Conservation (phyloP, 2,113 vertebrate species). For the Dolichotis patagonum region DNA sequence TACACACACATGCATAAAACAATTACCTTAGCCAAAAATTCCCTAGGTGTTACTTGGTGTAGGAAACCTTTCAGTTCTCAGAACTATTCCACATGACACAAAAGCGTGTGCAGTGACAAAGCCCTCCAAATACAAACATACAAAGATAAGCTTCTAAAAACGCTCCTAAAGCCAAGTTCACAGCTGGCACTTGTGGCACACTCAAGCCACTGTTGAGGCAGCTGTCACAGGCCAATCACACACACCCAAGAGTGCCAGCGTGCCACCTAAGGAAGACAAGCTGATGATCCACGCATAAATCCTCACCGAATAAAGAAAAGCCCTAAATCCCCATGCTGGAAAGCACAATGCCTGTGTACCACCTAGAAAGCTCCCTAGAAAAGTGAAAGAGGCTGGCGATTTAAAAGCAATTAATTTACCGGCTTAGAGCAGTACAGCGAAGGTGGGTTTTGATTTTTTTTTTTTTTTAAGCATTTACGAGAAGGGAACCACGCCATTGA, state of each 20-base stretch:
- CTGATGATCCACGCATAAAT: background rate
- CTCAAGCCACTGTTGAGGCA: conserved; percentile 49
- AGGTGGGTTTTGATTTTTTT: background rate
- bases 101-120: conserved; percentile 70
- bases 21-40: background rate
- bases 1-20: background rate
- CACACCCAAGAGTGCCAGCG: conserved; percentile 33
- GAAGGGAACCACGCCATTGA: background rate
- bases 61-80: background rate
- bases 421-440: background rate
- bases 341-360: conserved; percentile 51
- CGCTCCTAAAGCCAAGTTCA: conserved; percentile 30
- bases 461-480: background rate
- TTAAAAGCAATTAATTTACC: background rate
- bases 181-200: conserved; percentile 81
- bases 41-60: background rate
- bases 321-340: background rate
- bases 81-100: conserved; percentile 23
- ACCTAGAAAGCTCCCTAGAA: background rate
- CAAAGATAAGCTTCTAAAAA: conserved; percentile 25
- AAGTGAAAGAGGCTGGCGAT: background rate
- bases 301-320: conserved; percentile 30
- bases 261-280: conserved; percentile 44
- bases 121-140: conserved; percentile 58
- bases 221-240: conserved; percentile 66